Base-by-base conservation (phyloP, 2,113 vertebrate genomes). In the Calidris pygmaea region DNA sequence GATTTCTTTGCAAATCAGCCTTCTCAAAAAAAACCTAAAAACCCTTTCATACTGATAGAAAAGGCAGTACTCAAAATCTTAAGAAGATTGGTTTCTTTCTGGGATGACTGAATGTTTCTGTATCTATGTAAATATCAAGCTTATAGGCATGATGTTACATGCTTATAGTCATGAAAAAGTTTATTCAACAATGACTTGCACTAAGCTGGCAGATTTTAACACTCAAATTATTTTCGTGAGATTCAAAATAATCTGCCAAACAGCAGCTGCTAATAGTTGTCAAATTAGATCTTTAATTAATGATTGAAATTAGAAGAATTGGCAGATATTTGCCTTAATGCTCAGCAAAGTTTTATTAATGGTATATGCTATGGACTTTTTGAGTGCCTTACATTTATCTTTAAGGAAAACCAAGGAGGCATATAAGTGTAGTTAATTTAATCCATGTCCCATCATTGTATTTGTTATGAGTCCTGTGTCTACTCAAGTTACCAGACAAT, bases 361-460 rank as follows among this genome's bases (percentile, higher is more conserved):
- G 13, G 2, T 35, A 88, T 91, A 93, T 55, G 7, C 39, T 80
- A 39, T 43, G 12, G 67, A 79, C 21, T 79, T 72, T 45, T 29
- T 75, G 19, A 35, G 35, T 89, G 37, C 55, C 37, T 19, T 80
- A 43, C 17, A 78, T 92, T 94, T 73, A 63, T 96, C 78, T 96
- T 72, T 88, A 37, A 62, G n/a, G 35, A 70, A 93, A 96, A 96
- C 96, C 62, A 95, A 72, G 74, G 37, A 93, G 23, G 7, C 35
- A 68, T 72, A 7, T 92, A 92, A 94, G 58, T 76, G 14, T 70
- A 95, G 26, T 72, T 96, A 97, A 95, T 95, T 95, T 96, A 90
- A 94, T 91, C 68, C 37, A 70, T 94, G 85, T 35, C 52, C 68
- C 45, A 89, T 93, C 41, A 72, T 60, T 90, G 50, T 93, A 86